Conservation (phyloP, 2,113 vertebrate species). For the Notarius lentiginosus region DNA sequence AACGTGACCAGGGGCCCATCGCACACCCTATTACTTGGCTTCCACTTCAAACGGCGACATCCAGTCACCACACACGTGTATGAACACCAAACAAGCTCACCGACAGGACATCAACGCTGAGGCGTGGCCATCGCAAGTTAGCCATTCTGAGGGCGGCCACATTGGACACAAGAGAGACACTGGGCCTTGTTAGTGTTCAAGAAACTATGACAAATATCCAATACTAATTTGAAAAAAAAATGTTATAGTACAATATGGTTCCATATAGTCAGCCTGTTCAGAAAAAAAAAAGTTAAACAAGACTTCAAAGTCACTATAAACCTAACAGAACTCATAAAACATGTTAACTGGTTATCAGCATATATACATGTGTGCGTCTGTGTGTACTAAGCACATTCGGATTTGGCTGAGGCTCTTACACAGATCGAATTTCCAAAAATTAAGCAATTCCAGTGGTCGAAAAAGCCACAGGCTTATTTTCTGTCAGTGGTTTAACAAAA, state of each 20-base stretch:
- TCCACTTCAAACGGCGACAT: conserved; percentile 25
- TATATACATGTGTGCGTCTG: too few species aligned
- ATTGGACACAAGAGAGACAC: background rate
- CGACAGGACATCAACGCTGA: background rate
- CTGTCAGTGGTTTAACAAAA: conserved; percentile 8
- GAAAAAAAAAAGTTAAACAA: background rate
- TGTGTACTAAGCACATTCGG: conserved; percentile 18
- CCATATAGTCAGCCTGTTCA: background rate
- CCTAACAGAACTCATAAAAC: conserved; percentile 30
- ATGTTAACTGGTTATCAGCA: conserved; percentile 31
- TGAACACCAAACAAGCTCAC: background rate
- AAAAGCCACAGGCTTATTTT: background rate
- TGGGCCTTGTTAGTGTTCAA: background rate
- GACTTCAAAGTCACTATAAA: conserved; percentile 29
- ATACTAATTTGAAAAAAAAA: background rate
- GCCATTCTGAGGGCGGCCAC: background rate
- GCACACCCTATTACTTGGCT: conserved; percentile 56
- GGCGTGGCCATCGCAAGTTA: background rate
- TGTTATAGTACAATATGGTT: background rate
- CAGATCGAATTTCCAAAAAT: conserved; percentile 3
- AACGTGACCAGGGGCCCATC: conserved; percentile 64
- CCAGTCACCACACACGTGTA: conserved; percentile 24
- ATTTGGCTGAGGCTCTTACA: background rate
- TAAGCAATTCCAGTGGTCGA: background rate
- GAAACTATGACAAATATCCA: background rate